These are phyloP conservation scores for Cathartes aura DNA, from an alignment of 2,113 vertebrate genomes.

Conservation along the genomic window DNA sequence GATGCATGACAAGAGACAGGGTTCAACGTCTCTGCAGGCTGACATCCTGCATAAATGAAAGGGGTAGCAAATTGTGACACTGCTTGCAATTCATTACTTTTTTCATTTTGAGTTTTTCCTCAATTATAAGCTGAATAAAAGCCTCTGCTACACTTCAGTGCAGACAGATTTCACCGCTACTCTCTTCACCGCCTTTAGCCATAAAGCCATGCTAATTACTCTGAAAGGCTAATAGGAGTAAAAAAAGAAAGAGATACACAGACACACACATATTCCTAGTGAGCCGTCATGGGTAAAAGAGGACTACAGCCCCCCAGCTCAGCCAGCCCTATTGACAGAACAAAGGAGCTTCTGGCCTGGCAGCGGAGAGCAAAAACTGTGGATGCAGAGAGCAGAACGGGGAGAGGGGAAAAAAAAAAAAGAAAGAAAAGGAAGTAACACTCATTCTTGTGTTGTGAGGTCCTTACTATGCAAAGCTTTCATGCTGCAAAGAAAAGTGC, in stretches of 20 bases:
- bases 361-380: not conserved
- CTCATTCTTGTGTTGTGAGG: not conserved
- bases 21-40: not conserved
- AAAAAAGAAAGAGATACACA: not conserved
- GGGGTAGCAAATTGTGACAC: not conserved
- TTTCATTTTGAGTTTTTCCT: not conserved
- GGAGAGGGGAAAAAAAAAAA: not conserved
- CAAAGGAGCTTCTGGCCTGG: conserved; percentile 30
- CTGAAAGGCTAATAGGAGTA: not conserved
- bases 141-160: not conserved
- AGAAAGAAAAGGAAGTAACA: conserved; percentile 39
- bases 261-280: not conserved
- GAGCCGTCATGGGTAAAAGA: not conserved
- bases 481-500: conserved; percentile 13
- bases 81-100: not conserved
- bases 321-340: not conserved
- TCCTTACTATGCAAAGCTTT: conserved; percentile 25
- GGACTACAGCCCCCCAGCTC: not conserved
- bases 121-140: not conserved
- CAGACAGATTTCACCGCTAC: not conserved
- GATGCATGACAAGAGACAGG: not conserved
- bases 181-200: not conserved
- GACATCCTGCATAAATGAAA: not conserved
- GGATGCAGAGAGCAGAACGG: not conserved
- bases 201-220: conserved; percentile 29